These are phyloP conservation scores for Mycetomoellerius zeteki DNA, from an alignment of 1,140 invertebrate species.

Conservation along the genomic window DNA sequence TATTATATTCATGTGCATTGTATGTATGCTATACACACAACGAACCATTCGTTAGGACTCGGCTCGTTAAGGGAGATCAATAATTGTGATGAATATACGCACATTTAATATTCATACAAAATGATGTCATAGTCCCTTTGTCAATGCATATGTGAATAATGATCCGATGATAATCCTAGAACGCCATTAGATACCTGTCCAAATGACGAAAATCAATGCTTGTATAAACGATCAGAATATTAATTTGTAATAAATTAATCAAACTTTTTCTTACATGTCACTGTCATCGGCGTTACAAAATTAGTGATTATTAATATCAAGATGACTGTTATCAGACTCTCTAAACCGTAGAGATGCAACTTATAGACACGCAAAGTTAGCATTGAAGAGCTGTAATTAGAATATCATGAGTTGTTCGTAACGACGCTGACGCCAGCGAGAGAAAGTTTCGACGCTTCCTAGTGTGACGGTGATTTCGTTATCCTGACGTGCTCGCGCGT, in stretches of 20 bases:
- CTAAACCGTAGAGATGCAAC: not conserved
- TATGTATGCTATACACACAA: conserved; percentile 8
- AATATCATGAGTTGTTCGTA: conserved; percentile 32
- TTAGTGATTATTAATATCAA: conserved; percentile 16
- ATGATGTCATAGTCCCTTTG: conserved; percentile 47
- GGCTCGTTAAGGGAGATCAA: conserved; percentile 42
- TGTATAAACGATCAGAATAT: not conserved
- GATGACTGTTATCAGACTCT: not conserved
- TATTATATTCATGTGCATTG: not conserved
- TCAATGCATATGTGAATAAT: conserved; percentile 34
- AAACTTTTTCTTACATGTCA: not conserved
- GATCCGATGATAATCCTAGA: conserved; percentile 38
- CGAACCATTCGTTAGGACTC: conserved; percentile 13
- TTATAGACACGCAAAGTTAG: not conserved
- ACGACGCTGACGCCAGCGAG: conserved; percentile 12
- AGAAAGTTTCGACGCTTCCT: conserved; percentile 54
- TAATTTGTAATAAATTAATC: conserved; percentile 11
- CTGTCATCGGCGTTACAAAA: not conserved
- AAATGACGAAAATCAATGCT: conserved; percentile 46
- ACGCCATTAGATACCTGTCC: not conserved
- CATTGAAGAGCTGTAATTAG: conserved; percentile 49
- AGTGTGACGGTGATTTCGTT: conserved; percentile 43
- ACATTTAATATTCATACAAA: conserved; percentile 47
- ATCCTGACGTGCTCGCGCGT: conserved; percentile 25
- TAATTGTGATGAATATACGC: conserved; percentile 39